phyloP scores from a whole-genome alignment of 2,888 invertebrate species.

The Meliscaeva auricollis region DNA sequence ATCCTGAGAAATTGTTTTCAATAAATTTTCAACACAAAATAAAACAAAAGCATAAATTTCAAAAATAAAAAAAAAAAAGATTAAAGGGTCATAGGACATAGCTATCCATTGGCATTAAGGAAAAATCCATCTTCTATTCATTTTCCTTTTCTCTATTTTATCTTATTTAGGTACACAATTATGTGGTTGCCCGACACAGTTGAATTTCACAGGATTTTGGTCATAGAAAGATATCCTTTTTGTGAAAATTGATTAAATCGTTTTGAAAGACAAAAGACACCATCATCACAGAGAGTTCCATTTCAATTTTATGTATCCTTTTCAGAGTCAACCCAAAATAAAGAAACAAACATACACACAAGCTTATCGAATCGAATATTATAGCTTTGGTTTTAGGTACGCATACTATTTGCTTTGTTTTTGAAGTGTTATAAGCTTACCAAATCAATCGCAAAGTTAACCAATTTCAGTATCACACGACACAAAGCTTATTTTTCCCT shows the following conservation, averaged over 20 bases:
- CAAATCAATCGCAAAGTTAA: slow-evolving; percentile 63
- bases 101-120: background rate
- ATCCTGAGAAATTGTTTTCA: background rate
- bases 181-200: background rate
- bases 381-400: too few species aligned
- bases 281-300: background rate
- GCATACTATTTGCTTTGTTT: background rate
- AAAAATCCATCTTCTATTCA: background rate
- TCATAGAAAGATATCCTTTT: background rate
- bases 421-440: slow-evolving; percentile 35
- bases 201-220: background rate
- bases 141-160: background rate
- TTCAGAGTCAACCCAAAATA: background rate
- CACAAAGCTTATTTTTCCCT: slow-evolving; percentile 25
- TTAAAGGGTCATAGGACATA: background rate
- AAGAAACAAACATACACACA: background rate
- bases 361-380: background rate
- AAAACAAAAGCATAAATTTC: background rate
- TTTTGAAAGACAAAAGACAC: slow-evolving; percentile 1
- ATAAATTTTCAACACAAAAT: background rate
- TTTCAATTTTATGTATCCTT: background rate
- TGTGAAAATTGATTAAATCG: slow-evolving; percentile 8
- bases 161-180: background rate
- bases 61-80: background rate
- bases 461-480: slow-evolving; percentile 41